Conservation (phyloP, 1,140 invertebrate genomes). For the Pseudachorutes palmiensis region DNA sequence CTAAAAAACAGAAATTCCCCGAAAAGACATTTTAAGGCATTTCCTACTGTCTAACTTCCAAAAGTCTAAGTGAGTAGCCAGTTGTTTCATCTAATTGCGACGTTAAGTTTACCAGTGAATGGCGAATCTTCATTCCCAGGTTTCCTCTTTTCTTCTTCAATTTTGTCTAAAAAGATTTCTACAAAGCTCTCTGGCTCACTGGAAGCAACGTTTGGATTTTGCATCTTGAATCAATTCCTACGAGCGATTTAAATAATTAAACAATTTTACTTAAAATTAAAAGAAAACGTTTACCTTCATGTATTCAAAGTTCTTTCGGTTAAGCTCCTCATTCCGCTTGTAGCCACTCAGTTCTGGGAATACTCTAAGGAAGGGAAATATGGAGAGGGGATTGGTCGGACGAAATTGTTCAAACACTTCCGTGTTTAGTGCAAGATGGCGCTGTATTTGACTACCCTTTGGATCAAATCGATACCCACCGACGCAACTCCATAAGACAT, state of each 20-base stretch:
- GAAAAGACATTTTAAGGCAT: not conserved
- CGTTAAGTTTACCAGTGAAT: not conserved
- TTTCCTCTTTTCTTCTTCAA: not conserved
- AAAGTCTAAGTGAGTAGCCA: not conserved
- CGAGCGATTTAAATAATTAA: conserved; percentile 53
- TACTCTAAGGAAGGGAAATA: conserved; percentile 17
- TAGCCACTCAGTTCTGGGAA: not conserved
- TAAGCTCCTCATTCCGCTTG: not conserved
- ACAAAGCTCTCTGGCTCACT: conserved; percentile 40
- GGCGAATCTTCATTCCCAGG: not conserved
- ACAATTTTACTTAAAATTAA: not conserved
- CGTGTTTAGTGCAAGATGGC: conserved; percentile 10
- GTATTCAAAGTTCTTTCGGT: not conserved
- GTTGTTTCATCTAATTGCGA: not conserved
- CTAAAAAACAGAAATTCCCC: not conserved
- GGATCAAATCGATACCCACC: conserved; percentile 57
- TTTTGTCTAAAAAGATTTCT: conserved; percentile 60
- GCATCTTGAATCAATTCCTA: not conserved
- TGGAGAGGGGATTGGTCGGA: not conserved
- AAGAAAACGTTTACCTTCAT: not conserved
- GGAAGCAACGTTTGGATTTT: not conserved
- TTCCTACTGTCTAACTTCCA: too few relatives aligned
- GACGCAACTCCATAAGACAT: conserved; percentile 73
- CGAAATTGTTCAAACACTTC: conserved; percentile 10
- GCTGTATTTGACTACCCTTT: conserved; percentile 36